A percentile compares a stretch with the other conserved stretches of the same genome.
Conservation (phyloP, 2,113 vertebrate species). For the Bos indicus region DNA sequence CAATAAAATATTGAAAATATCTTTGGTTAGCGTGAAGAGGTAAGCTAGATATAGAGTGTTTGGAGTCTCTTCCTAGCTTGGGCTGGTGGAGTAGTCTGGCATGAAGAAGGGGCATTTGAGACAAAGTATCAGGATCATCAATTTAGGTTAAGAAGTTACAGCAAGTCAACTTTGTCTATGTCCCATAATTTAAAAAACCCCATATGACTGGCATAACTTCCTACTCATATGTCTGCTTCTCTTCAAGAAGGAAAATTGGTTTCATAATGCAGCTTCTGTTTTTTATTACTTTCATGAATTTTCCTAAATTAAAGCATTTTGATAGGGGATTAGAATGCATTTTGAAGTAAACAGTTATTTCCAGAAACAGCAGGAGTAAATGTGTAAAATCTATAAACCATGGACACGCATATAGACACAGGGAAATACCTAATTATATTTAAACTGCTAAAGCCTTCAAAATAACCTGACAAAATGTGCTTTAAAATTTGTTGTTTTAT, state of each 20-base stretch:
- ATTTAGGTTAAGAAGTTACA: neutral
- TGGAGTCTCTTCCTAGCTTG: neutral
- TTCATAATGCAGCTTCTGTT: neutral
- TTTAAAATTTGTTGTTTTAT: neutral
- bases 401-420: neutral
- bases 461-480: neutral
- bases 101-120: neutral
- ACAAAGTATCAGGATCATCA: neutral
- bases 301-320: slow-evolving; percentile 14
- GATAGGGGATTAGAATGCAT: neutral
- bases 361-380: neutral
- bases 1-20: neutral
- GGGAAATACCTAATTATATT: slow-evolving; percentile 15
- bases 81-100: fast-evolving
- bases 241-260: slow-evolving; percentile 1
- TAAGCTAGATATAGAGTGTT: neutral
- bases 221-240: neutral
- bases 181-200: neutral
- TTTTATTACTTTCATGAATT: neutral
- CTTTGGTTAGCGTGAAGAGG: neutral
- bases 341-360: slow-evolving; percentile 11
- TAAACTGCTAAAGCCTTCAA: slow-evolving; percentile 29
- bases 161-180: neutral
- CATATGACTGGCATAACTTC: neutral
- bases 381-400: slow-evolving; percentile 26